A percentile compares a stretch with the other conserved stretches of the same genome.
phyloP scores from a whole-genome alignment of 2,888 invertebrate species.

The Parnassius apollo region DNA sequence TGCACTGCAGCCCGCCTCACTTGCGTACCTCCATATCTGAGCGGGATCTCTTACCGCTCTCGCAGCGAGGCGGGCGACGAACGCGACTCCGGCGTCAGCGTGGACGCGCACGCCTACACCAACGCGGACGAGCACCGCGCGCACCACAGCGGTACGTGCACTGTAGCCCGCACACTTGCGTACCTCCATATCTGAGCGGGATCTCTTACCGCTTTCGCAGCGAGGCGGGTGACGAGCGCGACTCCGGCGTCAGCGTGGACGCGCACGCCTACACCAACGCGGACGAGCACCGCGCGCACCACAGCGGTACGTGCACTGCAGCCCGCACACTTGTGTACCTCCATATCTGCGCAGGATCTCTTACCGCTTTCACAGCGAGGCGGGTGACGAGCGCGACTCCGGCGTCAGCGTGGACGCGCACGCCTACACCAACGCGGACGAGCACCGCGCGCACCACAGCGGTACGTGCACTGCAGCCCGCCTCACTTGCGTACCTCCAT shows the following conservation, averaged over 20 bases:
- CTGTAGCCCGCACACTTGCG: no score
- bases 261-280: conserved; percentile 45
- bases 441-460: conserved; percentile 49
- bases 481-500: no score
- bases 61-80: conserved; percentile 36
- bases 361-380: conserved; percentile 52
- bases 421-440: conserved; percentile 64
- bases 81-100: conserved; percentile 71
- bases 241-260: conserved; percentile 41
- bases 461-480: conserved; percentile 34
- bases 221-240: conserved; percentile 55
- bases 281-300: conserved; percentile 63
- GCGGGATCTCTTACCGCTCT: background rate
- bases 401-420: conserved; percentile 68
- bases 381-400: conserved; percentile 66
- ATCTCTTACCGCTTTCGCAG: conserved; percentile 33
- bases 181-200: background rate
- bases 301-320: conserved; percentile 50
- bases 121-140: conserved; percentile 61
- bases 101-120: conserved; percentile 63
- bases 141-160: conserved; percentile 42
- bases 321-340: no score
- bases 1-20: background rate
- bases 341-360: no score
- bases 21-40: background rate